A percentile compares a stretch with the other conserved stretches of the same genome.
These are phyloP conservation scores for Momotus momota DNA, from an alignment of 2,797 vertebrate genomes.

Conservation along the genomic window DNA sequence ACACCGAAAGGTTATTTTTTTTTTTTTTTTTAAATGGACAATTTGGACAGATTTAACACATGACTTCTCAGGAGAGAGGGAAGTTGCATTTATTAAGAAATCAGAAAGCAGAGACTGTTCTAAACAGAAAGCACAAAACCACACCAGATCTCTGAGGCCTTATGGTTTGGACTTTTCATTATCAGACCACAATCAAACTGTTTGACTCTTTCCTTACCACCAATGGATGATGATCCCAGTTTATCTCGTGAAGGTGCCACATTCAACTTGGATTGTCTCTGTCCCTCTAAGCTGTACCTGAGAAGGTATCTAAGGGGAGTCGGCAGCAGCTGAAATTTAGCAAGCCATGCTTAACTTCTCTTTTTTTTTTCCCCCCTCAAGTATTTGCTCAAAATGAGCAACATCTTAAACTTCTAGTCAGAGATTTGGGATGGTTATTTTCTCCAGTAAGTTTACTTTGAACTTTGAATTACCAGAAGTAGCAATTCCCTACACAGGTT, in stretches of 20 bases:
- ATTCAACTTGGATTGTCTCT: background rate
- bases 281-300: background rate
- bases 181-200: background rate
- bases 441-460: background rate
- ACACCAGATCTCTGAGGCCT: background rate
- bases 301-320: background rate
- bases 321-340: background rate
- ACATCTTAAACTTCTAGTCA: background rate
- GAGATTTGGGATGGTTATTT: background rate
- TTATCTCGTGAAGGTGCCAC: background rate
- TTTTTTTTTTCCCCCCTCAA: background rate
- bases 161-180: background rate
- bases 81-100: background rate
- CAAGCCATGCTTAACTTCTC: background rate
- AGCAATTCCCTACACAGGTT: background rate
- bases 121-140: slow-evolving; percentile 26
- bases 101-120: slow-evolving; percentile 29
- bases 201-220: background rate
- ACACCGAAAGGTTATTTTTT: slow-evolving; percentile 17
- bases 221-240: background rate
- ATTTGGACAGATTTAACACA: slow-evolving; percentile 21
- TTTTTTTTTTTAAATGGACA: background rate
- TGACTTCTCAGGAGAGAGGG: background rate
- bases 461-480: background rate
- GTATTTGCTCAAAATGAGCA: background rate